phyloP scores from a whole-genome alignment of 2,797 vertebrate species.

The Leuciscus waleckii region DNA sequence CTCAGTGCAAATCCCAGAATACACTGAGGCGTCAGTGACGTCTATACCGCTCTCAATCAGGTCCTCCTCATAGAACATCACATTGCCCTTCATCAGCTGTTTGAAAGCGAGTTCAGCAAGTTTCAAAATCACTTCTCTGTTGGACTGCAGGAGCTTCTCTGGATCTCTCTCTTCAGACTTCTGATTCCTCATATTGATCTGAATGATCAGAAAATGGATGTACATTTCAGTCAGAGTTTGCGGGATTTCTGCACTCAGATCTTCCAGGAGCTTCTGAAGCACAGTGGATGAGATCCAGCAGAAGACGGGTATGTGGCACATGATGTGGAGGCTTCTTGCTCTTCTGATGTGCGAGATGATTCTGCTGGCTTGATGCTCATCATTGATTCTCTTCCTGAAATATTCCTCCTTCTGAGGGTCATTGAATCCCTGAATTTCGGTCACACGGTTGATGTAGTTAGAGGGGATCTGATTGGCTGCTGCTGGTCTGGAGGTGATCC shows the following conservation, averaged over 20 bases:
- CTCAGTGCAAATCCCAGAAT: too few species aligned
- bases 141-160: neutral
- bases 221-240: conserved; percentile 1
- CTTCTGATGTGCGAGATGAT: neutral
- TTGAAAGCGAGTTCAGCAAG: neutral
- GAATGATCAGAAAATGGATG: neutral
- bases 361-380: neutral
- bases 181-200: neutral
- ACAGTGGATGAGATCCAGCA: neutral
- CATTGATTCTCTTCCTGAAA: too few species aligned
- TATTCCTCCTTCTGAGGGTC: too few species aligned
- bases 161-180: neutral
- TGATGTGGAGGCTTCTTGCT: neutral
- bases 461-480: neutral
- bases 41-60: too few species aligned
- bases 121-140: neutral
- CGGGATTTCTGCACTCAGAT: neutral
- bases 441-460: too few species aligned
- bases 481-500: neutral
- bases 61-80: neutral
- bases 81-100: neutral
- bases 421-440: too few species aligned
- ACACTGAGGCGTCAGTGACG: too few species aligned
- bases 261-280: neutral
- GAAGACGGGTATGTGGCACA: too few species aligned